Percentiles rank a stretch among this genome's conserved stretches.
These are phyloP conservation scores for Coilia nasus DNA, from an alignment of 2,797 vertebrate genomes.

Conservation along the genomic window DNA sequence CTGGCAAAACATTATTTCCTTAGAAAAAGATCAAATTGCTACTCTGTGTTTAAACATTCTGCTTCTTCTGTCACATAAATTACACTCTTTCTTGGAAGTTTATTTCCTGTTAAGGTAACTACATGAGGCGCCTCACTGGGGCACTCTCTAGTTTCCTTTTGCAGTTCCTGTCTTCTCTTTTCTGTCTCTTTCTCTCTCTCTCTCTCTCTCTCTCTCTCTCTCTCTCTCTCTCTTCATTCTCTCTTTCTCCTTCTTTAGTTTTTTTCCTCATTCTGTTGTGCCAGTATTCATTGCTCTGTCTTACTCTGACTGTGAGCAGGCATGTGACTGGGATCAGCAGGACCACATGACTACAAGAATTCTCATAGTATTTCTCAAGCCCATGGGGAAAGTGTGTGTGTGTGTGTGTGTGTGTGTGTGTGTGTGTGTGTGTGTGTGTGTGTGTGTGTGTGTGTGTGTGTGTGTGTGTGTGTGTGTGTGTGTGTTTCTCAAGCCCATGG, in stretches of 20 bases:
- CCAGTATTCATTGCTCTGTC: conserved; percentile 21
- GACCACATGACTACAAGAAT: conserved; percentile 77
- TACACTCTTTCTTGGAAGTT: conserved; percentile 19
- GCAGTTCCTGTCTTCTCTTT: conserved; percentile 21
- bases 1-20: not conserved
- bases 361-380: conserved; percentile 53
- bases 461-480: too few relatives aligned
- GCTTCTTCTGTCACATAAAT: not conserved
- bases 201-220: conserved; percentile 24
- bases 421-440: not conserved
- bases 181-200: not conserved
- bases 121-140: not conserved
- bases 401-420: conserved; percentile 19
- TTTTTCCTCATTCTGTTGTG: conserved; percentile 15
- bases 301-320: conserved; percentile 27
- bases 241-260: conserved; percentile 41
- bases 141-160: not conserved
- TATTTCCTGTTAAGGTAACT: not conserved
- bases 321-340: conserved; percentile 74
- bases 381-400: conserved; percentile 3
- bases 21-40: not conserved
- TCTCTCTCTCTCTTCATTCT: conserved; percentile 36
- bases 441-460: not conserved
- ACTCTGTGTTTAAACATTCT: conserved; percentile 38
- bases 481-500: too few relatives aligned